These are phyloP conservation scores for Drosophila nikananu DNA, from an alignment of 1,140 invertebrate species.

Conservation along the genomic window DNA sequence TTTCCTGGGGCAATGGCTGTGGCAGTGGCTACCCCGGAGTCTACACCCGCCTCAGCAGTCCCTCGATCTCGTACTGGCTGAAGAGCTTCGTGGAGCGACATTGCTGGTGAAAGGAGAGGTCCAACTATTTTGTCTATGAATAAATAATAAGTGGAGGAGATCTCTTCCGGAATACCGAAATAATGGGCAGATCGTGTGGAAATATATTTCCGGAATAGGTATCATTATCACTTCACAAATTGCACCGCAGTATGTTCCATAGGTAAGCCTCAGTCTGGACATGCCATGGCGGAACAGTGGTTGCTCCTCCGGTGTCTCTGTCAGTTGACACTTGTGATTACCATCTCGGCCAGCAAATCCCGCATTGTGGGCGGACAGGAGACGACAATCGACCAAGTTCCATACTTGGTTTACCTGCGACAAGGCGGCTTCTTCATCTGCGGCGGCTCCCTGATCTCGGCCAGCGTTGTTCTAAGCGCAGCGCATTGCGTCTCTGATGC, in stretches of 20 bases:
- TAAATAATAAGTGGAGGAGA: background rate
- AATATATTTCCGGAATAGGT: constrained; percentile 2
- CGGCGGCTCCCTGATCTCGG: constrained; percentile 66
- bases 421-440: constrained; percentile 60
- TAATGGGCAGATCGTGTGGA: constrained; percentile 20
- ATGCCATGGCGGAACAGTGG: constrained; percentile 58
- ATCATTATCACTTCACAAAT: constrained; percentile 36
- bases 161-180: background rate
- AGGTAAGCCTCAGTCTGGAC: constrained; percentile 38
- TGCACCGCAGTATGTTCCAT: background rate
- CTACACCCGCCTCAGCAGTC: constrained; percentile 81
- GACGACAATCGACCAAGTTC: constrained; percentile 59
- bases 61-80: constrained; percentile 28
- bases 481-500: constrained; percentile 69
- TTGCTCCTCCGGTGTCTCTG: constrained; percentile 35
- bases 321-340: background rate
- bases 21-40: constrained; percentile 87
- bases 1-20: constrained; percentile 87
- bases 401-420: constrained; percentile 69
- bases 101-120: constrained; percentile 23
- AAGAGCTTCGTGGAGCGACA: constrained; percentile 21
- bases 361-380: constrained; percentile 72
- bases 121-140: background rate
- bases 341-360: constrained; percentile 1
- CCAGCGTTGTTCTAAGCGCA: constrained; percentile 67